Percentiles rank a stretch among this genome's conserved stretches.
phyloP scores from a whole-genome alignment of 2,113 vertebrate genomes.

The Fregata magnificens region DNA sequence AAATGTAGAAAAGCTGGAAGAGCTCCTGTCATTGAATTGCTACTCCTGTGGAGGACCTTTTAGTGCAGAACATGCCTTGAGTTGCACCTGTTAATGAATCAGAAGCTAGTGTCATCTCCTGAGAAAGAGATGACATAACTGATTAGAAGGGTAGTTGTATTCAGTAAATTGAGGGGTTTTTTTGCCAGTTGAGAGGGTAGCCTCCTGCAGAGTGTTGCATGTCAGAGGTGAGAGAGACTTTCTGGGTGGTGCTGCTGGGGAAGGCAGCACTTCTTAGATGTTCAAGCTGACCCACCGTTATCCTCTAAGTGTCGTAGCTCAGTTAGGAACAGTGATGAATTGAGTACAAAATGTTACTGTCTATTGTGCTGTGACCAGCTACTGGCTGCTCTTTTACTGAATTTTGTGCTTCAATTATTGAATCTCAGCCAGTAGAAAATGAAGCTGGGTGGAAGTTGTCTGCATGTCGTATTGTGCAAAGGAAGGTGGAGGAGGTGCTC shows the following conservation, averaged over 20 bases:
- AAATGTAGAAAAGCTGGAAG: background rate
- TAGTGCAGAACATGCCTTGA: background rate
- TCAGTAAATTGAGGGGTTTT: background rate
- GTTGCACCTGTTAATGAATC: background rate
- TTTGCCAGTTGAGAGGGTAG: background rate
- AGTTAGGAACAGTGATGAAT: background rate
- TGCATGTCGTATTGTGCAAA: background rate
- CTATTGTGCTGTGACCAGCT: background rate
- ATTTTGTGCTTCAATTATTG: background rate
- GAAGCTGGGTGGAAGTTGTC: background rate
- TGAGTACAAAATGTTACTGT: background rate
- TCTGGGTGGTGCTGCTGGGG: background rate
- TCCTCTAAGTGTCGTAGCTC: background rate
- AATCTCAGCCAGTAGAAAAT: background rate
- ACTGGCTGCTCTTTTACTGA: background rate
- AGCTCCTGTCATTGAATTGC: background rate
- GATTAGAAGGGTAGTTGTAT: background rate
- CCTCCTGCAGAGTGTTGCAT: background rate
- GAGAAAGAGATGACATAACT: background rate
- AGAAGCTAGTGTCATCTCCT: background rate
- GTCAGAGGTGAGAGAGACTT: background rate
- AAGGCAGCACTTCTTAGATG: background rate
- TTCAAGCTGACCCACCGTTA: background rate
- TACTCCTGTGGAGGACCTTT: background rate
- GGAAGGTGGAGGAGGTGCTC: background rate